Conservation (phyloP, 2,113 vertebrate species). For the Mohoua ochrocephala region DNA sequence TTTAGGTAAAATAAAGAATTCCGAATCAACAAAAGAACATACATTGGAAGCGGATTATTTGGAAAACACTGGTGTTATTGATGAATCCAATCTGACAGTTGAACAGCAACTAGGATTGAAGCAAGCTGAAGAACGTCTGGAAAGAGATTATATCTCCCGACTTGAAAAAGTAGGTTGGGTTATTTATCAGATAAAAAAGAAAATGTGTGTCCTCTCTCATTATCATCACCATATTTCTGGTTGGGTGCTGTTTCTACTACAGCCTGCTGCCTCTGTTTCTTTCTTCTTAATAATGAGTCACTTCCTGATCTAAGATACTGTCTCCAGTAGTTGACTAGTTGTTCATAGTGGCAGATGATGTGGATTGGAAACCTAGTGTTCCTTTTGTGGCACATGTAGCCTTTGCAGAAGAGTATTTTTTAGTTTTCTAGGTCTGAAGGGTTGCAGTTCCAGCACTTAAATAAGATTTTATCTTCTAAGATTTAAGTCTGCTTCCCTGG, state of each 20-base stretch:
- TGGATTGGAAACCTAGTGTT: neutral
- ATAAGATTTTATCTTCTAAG: neutral
- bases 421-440: neutral
- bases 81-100: constrained; percentile 79
- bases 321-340: neutral
- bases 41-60: constrained; percentile 71
- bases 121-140: constrained; percentile 95
- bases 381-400: neutral
- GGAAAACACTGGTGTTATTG: constrained; percentile 71
- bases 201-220: constrained; percentile 6
- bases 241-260: neutral
- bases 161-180: constrained; percentile 84
- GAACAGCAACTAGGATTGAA: constrained; percentile 95
- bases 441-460: neutral
- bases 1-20: constrained; percentile 76
- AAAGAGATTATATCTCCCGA: constrained; percentile 94
- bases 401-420: neutral
- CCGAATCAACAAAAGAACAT: constrained; percentile 71
- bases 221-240: neutral
- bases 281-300: neutral
- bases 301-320: neutral
- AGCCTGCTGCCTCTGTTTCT: neutral
- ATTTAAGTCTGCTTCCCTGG: neutral
- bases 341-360: neutral
- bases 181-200: constrained; percentile 26